These are phyloP conservation scores for Zophobas morio DNA, from an alignment of 1,140 invertebrate genomes.

Conservation along the genomic window DNA sequence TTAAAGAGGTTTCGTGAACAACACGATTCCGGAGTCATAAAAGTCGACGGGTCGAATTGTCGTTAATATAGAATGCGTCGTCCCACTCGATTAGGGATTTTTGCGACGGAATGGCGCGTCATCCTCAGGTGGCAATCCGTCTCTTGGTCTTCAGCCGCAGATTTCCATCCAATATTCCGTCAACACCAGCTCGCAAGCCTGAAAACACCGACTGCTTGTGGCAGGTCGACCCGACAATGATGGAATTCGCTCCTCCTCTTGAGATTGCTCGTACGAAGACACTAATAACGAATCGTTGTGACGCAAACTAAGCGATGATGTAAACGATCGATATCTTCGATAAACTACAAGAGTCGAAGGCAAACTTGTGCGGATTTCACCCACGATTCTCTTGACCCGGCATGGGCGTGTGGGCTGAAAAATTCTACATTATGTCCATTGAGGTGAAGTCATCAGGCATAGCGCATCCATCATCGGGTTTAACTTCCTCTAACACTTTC, in stretches of 20 bases:
- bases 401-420: background rate
- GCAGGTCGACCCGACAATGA: background rate
- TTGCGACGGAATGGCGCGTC: no score
- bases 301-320: constrained; percentile 27
- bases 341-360: constrained; percentile 17
- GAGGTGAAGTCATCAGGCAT: constrained; percentile 21
- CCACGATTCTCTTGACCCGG: constrained; percentile 17
- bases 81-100: no score
- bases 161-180: constrained; percentile 17
- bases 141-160: no score
- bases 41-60: no score
- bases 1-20: no score
- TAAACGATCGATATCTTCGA: constrained; percentile 28
- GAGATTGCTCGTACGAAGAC: constrained; percentile 11
- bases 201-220: no score
- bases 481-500: constrained; percentile 22
- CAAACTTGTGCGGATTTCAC: constrained; percentile 16
- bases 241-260: background rate
- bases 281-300: background rate
- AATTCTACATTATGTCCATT: constrained; percentile 12
- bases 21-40: no score
- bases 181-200: background rate
- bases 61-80: no score
- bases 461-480: constrained; percentile 2
- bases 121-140: no score